These are phyloP conservation scores for Nerophis lumbriciformis DNA, from an alignment of 2,113 vertebrate genomes.

Conservation along the genomic window DNA sequence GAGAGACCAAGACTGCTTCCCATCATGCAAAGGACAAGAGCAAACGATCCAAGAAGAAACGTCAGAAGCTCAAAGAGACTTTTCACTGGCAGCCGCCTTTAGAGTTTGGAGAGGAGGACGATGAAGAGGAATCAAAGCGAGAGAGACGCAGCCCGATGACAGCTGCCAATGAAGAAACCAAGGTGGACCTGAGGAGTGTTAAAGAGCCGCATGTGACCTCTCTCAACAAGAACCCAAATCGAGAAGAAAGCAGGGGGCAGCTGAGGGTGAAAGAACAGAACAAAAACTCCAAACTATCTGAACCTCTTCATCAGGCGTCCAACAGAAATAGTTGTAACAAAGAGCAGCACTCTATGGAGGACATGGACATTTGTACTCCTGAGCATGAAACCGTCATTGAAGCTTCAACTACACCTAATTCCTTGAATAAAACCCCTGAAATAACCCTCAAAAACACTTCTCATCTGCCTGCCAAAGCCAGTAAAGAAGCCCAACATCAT, in stretches of 20 bases:
- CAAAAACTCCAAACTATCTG: constrained; percentile 47
- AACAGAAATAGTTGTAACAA: constrained; percentile 33
- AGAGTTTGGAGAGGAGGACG: constrained; percentile 93
- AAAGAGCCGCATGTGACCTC: constrained; percentile 16
- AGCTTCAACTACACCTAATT: constrained; percentile 8
- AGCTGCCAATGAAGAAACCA: constrained; percentile 20
- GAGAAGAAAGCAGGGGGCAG: constrained; percentile 34
- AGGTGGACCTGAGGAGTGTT: constrained; percentile 28
- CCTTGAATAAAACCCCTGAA: constrained; percentile 11
- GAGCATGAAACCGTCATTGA: constrained; percentile 73
- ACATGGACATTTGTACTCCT: constrained; percentile 88
- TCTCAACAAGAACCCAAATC: constrained; percentile 28
- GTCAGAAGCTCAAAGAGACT: constrained; percentile 81
- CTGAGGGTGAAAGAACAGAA: constrained; percentile 30
- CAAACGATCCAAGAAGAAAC: constrained; percentile 86
- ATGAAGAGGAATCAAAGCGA: constrained; percentile 70
- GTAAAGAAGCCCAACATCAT: constrained; percentile 18
- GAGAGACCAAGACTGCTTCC: constrained; percentile 63
- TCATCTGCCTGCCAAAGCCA: constrained; percentile 11
- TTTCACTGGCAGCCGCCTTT: constrained; percentile 97
- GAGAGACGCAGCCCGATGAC: constrained; percentile 41
- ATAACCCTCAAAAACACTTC: constrained; percentile 32
- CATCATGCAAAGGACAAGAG: constrained; percentile 76
- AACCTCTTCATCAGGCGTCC: constrained; percentile 29
- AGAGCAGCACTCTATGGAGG: constrained; percentile 72